Evolutionary conservation across 2,888 invertebrate species (phyloP), one percentile per base, ranked within the genome.

Genomic region (Antitype chi): DNA sequence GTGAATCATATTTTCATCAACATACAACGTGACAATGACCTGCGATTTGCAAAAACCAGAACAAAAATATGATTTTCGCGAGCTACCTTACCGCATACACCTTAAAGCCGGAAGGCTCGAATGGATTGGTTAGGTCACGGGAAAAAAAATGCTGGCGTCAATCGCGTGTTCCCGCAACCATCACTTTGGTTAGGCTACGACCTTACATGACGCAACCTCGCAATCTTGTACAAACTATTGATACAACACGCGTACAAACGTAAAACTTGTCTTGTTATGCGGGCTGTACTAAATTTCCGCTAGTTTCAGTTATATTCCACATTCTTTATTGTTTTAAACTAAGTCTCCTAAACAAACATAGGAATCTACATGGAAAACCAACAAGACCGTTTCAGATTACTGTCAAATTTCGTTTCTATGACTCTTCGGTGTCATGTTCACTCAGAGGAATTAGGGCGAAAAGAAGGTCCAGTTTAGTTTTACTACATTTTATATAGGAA

Each of bases 291-390:
- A 23, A 8, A 49, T 49, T 28, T 15, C 23, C 23, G 53, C 23
- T 67, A 67, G 15, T 67, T 68, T 68, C 9, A 55, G n/a, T 53
- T n/a, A 53, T n/a, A 32, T 67, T 49, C 52, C 52, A 32, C n/a
- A 38, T 32, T 68, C 0, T 68, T 17, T n/a, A 55, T 55, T n/a
- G 55, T 17, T 53, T 13, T 52, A n/a, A 57, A n/a, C 57, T 57
- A n/a, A 32, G 2, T 25, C 47, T 63, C 13, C 3, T 32, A 67
- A 2, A 17, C 32, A 69, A 69, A 59, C 32, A 25, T 77, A 25
- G 43, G 15, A 32, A 78, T 32, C 28, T 43, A 43, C 13, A 71
- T 4, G 15, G 38, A 49, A 71, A 70, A n/a, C 25, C 20, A 71
- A 62, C 17, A 20, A 66, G 53, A 28, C 47, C 38, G n/a, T 49